Percentiles rank a stretch among this genome's conserved stretches.
Conservation (phyloP, 1,140 invertebrate genomes). For the Latrodectus geometricus region DNA sequence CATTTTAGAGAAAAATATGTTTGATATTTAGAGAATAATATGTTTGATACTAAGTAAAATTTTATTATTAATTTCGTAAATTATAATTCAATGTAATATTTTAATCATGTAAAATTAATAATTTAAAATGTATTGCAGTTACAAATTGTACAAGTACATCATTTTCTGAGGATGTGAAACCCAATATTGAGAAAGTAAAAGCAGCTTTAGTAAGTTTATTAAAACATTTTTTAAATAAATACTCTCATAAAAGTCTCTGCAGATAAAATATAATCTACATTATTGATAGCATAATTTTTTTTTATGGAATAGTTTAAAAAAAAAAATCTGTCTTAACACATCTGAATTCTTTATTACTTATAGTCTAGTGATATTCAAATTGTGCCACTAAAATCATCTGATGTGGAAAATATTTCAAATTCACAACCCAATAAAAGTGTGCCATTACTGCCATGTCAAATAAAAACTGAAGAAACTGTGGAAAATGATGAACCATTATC, state of each 20-base stretch:
- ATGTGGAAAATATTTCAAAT: neutral
- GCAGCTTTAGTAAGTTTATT: constrained; percentile 32
- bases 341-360: too few species aligned
- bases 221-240: neutral
- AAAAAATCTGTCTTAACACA: too few species aligned
- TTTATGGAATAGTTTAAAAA: too few species aligned
- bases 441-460: neutral
- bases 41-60: too few species aligned
- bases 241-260: too few species aligned
- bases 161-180: neutral
- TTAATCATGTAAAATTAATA: too few species aligned
- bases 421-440: neutral
- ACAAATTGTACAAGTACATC: constrained; percentile 16
- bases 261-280: too few species aligned
- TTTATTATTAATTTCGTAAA: too few species aligned
- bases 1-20: too few species aligned
- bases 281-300: too few species aligned
- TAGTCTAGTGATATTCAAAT: constrained; percentile 42
- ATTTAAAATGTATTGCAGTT: neutral
- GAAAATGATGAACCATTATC: constrained; percentile 51
- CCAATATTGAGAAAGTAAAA: constrained; percentile 26
- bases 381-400: neutral
- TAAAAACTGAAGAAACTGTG: neutral
- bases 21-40: too few species aligned
- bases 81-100: too few species aligned